Base-by-base conservation (phyloP, 2,888 invertebrate genomes). In the Pseudococcus longispinus region DNA sequence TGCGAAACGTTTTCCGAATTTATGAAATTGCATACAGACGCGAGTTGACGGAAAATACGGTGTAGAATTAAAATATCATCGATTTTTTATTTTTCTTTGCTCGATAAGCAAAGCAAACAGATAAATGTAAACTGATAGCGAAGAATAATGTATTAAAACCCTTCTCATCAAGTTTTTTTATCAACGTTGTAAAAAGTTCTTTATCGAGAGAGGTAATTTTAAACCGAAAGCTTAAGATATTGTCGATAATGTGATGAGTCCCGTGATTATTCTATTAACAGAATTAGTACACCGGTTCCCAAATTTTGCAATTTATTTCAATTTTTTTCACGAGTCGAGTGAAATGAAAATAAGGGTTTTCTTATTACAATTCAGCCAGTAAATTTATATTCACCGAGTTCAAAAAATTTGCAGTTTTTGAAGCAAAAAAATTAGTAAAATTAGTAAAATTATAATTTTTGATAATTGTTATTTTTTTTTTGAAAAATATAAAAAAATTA, bases 101-200 rank as follows among this genome's bases (percentile, higher is more conserved):
- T 84, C 84, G 51, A 84, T 84, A 84, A 84, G 55, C 32, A 60
- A 84, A 60, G 84, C 55, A 84, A 84, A 84, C 60, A 84, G 84
- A 84, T 84, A 84, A 84, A 84, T 84, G 60, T 55, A 32, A 84
- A 55, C 37, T 55, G 51, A 51, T 51, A 84, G 37, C 11, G 32
- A 84, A 84, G 60, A 55, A 32, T 84, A 37, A 29, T 46, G 29
- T 55, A 60, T 60, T 84, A 37, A 37, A 37, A 37, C 84, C 60
- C 55, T 55, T 20, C 84, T 55, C 55, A 55, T 84, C 32, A 55
- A 60, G 32, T 84, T 37, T 37, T n/a, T 29, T 84, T 84, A 84
- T 84, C 84, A 51, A 15, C 44, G 51, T 15, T 55, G 51, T 37
- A 55, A 84, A 83, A 83, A 84, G 83, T 83, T 83, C 51, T 83